Percentiles rank a stretch among this genome's conserved stretches.
These are phyloP conservation scores for Syngnathus floridae DNA, from an alignment of 2,113 vertebrate genomes.

Conservation along the genomic window DNA sequence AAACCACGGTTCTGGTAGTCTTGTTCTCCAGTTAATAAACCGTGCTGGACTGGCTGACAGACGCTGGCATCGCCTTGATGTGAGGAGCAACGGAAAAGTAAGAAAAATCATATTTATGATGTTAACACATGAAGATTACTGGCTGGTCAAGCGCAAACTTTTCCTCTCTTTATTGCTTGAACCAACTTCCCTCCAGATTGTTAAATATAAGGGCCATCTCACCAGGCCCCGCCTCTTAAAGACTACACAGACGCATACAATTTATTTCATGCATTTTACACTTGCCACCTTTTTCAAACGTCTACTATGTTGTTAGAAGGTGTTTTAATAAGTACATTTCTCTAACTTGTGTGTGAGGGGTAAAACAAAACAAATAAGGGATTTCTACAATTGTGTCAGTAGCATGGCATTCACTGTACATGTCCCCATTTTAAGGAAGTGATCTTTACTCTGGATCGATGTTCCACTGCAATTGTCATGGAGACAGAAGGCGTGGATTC, in stretches of 20 bases:
- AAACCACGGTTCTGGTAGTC: constrained; percentile 64
- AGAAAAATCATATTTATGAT: constrained; percentile 13
- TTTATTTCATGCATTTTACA: background rate
- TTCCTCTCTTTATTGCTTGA: background rate
- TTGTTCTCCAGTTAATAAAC: constrained; percentile 63
- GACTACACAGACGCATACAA: no score
- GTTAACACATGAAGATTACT: background rate
- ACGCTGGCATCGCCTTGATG: constrained; percentile 66
- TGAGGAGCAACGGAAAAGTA: constrained; percentile 69
- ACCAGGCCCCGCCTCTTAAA: no score
- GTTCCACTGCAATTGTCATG: constrained; percentile 70
- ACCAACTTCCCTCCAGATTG: background rate
- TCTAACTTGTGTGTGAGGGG: background rate
- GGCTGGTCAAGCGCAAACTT: background rate
- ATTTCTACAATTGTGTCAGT: no score
- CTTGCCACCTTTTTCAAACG: background rate
- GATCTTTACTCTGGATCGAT: constrained; percentile 77
- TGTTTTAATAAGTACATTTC: background rate
- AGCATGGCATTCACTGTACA: background rate
- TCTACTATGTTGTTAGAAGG: background rate
- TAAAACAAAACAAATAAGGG: no score
- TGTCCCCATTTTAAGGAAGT: constrained; percentile 69
- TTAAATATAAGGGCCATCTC: no score
- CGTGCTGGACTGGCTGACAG: constrained; percentile 48
- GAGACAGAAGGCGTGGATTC: constrained; percentile 79